Evolutionary conservation across 2,113 vertebrate species (phyloP).

Genomic region (Ia io): DNA sequence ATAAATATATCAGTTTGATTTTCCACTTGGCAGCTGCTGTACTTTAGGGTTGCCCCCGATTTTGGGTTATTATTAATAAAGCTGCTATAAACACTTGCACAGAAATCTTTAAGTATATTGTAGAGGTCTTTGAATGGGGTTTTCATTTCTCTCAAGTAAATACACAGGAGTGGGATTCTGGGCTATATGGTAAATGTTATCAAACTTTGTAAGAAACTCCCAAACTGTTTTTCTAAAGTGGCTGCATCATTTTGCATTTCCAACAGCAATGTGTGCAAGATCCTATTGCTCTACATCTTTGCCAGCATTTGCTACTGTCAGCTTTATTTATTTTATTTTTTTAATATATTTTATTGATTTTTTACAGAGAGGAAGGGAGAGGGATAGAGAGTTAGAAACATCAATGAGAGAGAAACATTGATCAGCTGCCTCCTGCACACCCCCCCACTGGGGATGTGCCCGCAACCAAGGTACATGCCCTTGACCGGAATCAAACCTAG

Average conservation of each 20-base stretch:
- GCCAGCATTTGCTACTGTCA: background rate
- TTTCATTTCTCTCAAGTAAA: conserved; percentile 28
- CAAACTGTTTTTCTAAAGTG: background rate
- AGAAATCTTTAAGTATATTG: background rate
- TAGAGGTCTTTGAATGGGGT: background rate
- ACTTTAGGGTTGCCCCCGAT: background rate
- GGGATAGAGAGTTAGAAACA: too few relatives aligned
- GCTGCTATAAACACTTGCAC: background rate
- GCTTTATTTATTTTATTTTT: too few relatives aligned
- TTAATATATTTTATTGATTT: too few relatives aligned
- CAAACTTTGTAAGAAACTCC: background rate
- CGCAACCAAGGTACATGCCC: too few relatives aligned
- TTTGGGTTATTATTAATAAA: conserved; percentile 26
- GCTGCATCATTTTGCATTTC: background rate
- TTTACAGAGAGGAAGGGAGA: too few relatives aligned
- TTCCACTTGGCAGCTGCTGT: background rate
- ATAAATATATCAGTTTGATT: background rate
- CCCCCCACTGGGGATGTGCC: too few relatives aligned
- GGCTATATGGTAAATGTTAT: background rate
- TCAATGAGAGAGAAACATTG: too few relatives aligned
- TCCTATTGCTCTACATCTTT: background rate
- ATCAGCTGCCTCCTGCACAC: too few relatives aligned
- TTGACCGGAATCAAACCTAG: too few relatives aligned
- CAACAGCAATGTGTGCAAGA: background rate
- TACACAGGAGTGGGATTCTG: background rate